A percentile compares a stretch with the other conserved stretches of the same genome.
These are phyloP conservation scores for Hylaeus volcanicus DNA, from an alignment of 1,140 invertebrate species.

Conservation along the genomic window DNA sequence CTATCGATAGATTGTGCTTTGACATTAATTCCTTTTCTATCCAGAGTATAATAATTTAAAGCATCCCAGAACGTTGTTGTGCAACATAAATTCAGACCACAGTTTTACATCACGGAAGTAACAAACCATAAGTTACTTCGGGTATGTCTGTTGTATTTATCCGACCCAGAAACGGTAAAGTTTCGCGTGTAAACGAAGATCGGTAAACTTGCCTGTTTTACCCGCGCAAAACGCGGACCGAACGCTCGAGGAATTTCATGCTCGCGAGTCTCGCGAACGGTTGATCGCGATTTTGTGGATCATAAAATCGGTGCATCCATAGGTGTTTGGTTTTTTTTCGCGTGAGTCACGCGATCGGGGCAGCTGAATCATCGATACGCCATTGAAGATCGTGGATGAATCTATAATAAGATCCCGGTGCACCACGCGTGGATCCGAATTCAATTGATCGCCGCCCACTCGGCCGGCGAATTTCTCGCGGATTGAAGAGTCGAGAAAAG, in stretches of 20 bases:
- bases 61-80: too few relatives aligned
- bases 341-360: background rate
- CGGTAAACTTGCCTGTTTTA: background rate
- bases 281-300: background rate
- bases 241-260: background rate
- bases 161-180: too few relatives aligned
- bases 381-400: background rate
- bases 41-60: too few relatives aligned
- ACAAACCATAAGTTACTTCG: too few relatives aligned
- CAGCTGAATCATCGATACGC: constrained; percentile 4
- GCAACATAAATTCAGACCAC: too few relatives aligned
- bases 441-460: background rate
- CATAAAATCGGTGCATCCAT: background rate
- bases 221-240: too few relatives aligned
- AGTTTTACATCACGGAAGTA: too few relatives aligned
- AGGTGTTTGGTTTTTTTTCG: background rate
- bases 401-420: constrained; percentile 17
- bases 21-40: too few relatives aligned
- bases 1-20: too few relatives aligned
- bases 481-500: background rate
- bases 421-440: background rate
- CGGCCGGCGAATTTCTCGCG: background rate
- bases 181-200: background rate
- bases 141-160: too few relatives aligned
- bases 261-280: background rate